Evolutionary conservation across 2,888 invertebrate genomes (phyloP).

Genomic region (Tryphoninae sp.): DNA sequence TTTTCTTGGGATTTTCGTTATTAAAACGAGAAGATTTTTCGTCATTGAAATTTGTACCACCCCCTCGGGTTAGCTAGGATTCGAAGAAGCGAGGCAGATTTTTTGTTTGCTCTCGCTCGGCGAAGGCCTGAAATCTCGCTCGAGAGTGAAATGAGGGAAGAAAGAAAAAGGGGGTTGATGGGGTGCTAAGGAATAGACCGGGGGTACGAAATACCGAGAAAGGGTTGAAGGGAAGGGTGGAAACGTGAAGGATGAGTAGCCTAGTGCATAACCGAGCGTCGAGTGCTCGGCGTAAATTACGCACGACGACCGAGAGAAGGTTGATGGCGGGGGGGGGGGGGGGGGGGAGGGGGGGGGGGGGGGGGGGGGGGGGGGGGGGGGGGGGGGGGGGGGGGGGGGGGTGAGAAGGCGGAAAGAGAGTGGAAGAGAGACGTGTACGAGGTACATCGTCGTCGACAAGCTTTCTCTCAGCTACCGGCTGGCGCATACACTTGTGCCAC

Average conservation of each 20-base stretch:
- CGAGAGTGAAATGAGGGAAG: slow-evolving; percentile 20
- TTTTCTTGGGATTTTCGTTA: no score
- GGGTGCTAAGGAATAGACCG: slow-evolving; percentile 21
- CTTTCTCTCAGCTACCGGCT: slow-evolving; percentile 42
- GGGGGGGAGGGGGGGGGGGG: slow-evolving; percentile 30
- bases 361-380: slow-evolving; percentile 28
- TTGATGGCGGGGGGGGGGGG: slow-evolving; percentile 22
- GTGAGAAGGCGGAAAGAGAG: slow-evolving; percentile 17
- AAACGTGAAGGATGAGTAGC: slow-evolving; percentile 41
- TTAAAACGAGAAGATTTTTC: no score
- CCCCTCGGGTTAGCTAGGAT: neutral
- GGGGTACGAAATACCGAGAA: slow-evolving; percentile 37
- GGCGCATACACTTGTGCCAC: slow-evolving; percentile 51
- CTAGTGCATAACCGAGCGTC: slow-evolving; percentile 62
- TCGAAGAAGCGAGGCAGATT: neutral
- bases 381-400: slow-evolving; percentile 24
- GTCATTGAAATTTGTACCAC: neutral
- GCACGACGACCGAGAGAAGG: slow-evolving; percentile 49
- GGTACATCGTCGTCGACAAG: slow-evolving; percentile 47
- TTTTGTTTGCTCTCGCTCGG: slow-evolving; percentile 3
- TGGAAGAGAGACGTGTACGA: slow-evolving; percentile 11
- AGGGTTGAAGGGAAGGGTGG: slow-evolving; percentile 13
- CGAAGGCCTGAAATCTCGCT: slow-evolving; percentile 27
- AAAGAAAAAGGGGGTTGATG: slow-evolving; percentile 21
- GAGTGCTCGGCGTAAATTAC: slow-evolving; percentile 64